These are phyloP conservation scores for Typhlichthys eigenmanni DNA, from an alignment of 2,797 vertebrate genomes.

Conservation along the genomic window DNA sequence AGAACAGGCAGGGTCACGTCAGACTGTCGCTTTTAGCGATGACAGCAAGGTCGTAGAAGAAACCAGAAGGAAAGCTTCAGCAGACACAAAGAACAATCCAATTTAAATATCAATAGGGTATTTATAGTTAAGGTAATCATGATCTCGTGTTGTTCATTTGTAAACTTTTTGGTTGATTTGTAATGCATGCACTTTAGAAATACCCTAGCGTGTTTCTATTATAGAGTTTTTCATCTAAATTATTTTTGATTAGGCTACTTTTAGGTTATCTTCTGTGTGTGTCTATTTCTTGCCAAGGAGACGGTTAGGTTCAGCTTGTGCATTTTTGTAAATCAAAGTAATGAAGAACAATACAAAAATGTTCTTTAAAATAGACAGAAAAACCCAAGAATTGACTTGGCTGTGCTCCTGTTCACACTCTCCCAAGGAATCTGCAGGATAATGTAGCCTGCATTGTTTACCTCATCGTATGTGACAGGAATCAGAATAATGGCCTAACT, in stretches of 20 bases:
- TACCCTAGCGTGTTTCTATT: neutral
- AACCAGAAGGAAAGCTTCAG: constrained; percentile 20
- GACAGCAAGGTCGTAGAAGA: constrained; percentile 65
- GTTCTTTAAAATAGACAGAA: constrained; percentile 25
- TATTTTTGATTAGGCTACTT: neutral
- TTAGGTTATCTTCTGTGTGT: neutral
- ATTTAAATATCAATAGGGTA: constrained; percentile 39
- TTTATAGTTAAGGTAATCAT: constrained; percentile 5
- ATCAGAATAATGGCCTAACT: constrained; percentile 32
- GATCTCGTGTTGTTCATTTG: constrained; percentile 13
- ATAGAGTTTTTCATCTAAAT: no score
- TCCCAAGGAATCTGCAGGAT: constrained; percentile 21
- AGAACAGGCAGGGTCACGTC: constrained; percentile 37
- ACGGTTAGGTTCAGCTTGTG: constrained; percentile 32
- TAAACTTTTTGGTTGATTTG: constrained; percentile 3
- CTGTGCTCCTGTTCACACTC: constrained; percentile 31
- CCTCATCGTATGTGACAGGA: constrained; percentile 56
- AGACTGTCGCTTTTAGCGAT: constrained; percentile 39
- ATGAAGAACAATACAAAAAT: constrained; percentile 45
- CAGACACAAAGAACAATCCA: constrained; percentile 35
- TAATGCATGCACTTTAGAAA: neutral
- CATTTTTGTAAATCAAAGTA: constrained; percentile 41
- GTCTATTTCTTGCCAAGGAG: constrained; percentile 8
- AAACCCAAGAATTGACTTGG: constrained; percentile 22
- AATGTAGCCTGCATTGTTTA: constrained; percentile 32